These are phyloP conservation scores for Rhinopithecus roxellana DNA, from an alignment of 2,113 vertebrate genomes.

Conservation along the genomic window DNA sequence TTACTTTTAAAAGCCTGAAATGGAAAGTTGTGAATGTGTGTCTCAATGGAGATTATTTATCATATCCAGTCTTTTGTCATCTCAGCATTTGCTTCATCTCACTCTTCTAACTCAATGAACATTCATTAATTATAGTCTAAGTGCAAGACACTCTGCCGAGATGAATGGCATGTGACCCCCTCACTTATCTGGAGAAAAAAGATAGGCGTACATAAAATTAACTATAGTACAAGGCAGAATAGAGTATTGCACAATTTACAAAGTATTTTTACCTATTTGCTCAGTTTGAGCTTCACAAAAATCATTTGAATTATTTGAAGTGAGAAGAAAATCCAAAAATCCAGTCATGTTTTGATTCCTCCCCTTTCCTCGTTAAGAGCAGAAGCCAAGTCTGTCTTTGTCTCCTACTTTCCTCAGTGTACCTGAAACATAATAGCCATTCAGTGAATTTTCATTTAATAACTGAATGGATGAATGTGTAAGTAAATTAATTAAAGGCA, in stretches of 20 bases:
- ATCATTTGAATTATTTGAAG: not conserved
- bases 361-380: not conserved
- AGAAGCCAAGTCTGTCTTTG: not conserved
- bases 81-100: not conserved
- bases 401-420: not conserved
- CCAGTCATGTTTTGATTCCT: not conserved
- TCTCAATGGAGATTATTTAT: constrained; percentile 16
- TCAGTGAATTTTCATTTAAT: not conserved
- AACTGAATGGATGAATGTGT: not conserved
- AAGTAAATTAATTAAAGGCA: not conserved
- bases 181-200: not conserved
- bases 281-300: not conserved
- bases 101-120: not conserved
- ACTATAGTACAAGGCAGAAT: not conserved
- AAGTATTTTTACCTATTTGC: not conserved
- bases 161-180: not conserved
- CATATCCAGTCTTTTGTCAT: not conserved
- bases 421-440: not conserved
- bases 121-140: not conserved
- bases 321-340: not conserved
- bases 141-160: not conserved
- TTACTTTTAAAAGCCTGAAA: constrained; percentile 23
- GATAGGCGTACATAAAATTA: not conserved
- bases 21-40: not conserved
- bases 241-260: not conserved